Evolutionary conservation across 2,113 vertebrate species (phyloP).

Genomic region (Calidris pugnax): DNA sequence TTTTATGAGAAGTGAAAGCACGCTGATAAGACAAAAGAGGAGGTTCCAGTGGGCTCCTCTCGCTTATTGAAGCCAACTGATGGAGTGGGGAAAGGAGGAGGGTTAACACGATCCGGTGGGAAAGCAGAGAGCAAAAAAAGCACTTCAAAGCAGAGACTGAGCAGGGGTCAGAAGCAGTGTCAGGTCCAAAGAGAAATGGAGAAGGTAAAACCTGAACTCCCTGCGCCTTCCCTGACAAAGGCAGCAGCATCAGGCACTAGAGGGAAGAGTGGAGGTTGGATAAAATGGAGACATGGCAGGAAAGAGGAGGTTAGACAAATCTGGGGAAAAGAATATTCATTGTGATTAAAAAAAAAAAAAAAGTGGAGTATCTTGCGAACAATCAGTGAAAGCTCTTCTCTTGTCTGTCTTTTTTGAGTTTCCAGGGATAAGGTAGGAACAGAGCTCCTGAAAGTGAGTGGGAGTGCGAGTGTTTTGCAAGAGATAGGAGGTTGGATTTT

Average conservation of each 20-base stretch:
- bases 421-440: neutral
- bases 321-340: neutral
- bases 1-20: constrained; percentile 33
- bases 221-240: neutral
- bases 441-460: neutral
- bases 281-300: neutral
- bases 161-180: constrained; percentile 26
- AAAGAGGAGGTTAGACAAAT: neutral
- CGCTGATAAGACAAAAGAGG: constrained; percentile 9
- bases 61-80: constrained; percentile 33
- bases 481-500: neutral
- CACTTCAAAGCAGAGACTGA: constrained; percentile 46
- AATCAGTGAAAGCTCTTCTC: neutral
- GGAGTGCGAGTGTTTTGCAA: neutral
- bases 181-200: constrained; percentile 48
- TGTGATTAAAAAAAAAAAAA: neutral
- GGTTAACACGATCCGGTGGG: constrained; percentile 22
- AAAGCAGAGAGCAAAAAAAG: constrained; percentile 33
- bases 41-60: constrained; percentile 38
- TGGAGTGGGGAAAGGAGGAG: constrained; percentile 43
- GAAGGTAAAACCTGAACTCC: constrained; percentile 27
- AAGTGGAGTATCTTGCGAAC: neutral
- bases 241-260: neutral
- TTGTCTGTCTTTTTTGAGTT: neutral
- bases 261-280: neutral